These are phyloP conservation scores for Microplitis deprimator DNA, from an alignment of 2,888 invertebrate genomes.

Conservation along the genomic window DNA sequence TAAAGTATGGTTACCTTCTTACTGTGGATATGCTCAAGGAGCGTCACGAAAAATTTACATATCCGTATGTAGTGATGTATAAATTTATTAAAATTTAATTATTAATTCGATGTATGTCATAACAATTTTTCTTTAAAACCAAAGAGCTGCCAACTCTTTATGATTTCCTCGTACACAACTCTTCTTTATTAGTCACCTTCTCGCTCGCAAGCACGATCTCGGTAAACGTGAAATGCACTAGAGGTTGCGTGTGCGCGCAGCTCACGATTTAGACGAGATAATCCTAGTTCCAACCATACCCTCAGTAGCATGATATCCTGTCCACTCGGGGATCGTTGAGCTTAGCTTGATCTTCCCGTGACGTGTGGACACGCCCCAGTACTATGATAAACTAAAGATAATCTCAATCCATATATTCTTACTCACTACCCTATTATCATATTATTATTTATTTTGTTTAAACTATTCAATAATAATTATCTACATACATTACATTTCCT, in stretches of 20 bases:
- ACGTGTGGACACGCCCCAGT: slow-evolving; percentile 57
- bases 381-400: slow-evolving; percentile 27
- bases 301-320: slow-evolving; percentile 60
- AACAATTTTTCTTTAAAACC: slow-evolving; percentile 21
- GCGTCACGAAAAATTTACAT: slow-evolving; percentile 78
- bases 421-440: background rate
- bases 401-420: background rate
- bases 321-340: slow-evolving; percentile 61
- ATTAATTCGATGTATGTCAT: slow-evolving; percentile 6
- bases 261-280: slow-evolving; percentile 59
- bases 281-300: slow-evolving; percentile 60
- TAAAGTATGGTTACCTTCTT: slow-evolving; percentile 79
- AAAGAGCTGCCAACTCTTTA: slow-evolving; percentile 40
- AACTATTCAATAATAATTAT: background rate
- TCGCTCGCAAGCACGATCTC: slow-evolving; percentile 28
- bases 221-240: slow-evolving; percentile 20
- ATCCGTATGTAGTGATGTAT: slow-evolving; percentile 56
- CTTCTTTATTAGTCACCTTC: slow-evolving; percentile 44
- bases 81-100: slow-evolving; percentile 19
- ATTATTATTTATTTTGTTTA: background rate
- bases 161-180: slow-evolving; percentile 44
- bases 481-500: background rate
- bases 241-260: slow-evolving; percentile 34
- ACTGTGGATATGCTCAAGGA: slow-evolving; percentile 80
- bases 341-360: slow-evolving; percentile 66